Evolutionary conservation across 2,797 vertebrate genomes (phyloP).

Genomic region (Sparus aurata): DNA sequence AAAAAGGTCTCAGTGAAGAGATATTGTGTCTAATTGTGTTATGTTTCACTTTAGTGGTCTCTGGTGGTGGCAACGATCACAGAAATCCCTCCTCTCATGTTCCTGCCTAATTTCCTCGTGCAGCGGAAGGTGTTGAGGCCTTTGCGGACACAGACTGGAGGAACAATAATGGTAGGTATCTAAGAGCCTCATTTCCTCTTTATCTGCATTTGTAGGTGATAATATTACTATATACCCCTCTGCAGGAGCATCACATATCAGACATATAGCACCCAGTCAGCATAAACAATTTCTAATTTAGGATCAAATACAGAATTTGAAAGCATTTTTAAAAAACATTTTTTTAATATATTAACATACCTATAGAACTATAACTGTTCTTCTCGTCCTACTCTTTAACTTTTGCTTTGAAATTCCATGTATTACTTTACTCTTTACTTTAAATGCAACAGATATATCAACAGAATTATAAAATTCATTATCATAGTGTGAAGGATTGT

Average conservation of each 20-base stretch:
- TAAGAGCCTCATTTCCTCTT: neutral
- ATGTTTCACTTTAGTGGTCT: constrained; percentile 88
- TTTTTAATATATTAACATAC: neutral
- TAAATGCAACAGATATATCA: neutral
- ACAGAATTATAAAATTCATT: neutral
- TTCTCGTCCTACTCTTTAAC: neutral
- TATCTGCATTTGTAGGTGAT: neutral
- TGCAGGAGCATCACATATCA: neutral
- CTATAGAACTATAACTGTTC: neutral
- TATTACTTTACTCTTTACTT: neutral
- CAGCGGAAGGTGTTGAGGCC: constrained; percentile 94
- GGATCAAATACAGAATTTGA: neutral
- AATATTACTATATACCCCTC: neutral
- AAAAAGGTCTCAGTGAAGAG: neutral
- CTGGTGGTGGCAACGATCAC: constrained; percentile 95
- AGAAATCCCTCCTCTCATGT: constrained; percentile 94
- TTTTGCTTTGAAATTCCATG: neutral
- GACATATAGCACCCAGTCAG: neutral
- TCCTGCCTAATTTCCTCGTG: constrained; percentile 96
- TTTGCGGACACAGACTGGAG: constrained; percentile 94
- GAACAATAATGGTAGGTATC: constrained; percentile 94
- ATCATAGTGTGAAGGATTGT: neutral
- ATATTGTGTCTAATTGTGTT: constrained; percentile 13
- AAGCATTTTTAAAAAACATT: neutral
- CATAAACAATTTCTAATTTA: neutral